Conservation (phyloP, 2,113 vertebrate species). For the Syrrhaptes paradoxus region DNA sequence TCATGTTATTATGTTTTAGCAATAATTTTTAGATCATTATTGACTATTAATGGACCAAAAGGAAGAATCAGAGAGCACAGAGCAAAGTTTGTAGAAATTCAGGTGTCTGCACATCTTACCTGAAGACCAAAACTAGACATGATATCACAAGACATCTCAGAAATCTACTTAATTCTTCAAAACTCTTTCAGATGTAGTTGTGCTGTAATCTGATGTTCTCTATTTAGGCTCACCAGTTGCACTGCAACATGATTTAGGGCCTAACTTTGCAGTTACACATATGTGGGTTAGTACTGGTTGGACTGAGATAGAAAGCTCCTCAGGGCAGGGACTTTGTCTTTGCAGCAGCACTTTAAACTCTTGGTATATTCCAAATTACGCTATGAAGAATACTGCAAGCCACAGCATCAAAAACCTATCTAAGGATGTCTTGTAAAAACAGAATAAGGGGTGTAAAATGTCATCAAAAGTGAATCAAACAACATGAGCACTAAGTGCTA, state of each 20-base stretch:
- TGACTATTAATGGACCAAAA: not conserved
- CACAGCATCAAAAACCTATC: not conserved
- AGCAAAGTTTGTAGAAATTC: not conserved
- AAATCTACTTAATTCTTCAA: not conserved
- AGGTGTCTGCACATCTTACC: not conserved
- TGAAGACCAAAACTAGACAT: not conserved
- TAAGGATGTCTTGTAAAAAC: not conserved
- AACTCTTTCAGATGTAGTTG: not conserved
- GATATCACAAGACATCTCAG: not conserved
- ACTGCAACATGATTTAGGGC: not conserved
- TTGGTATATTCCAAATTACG: not conserved
- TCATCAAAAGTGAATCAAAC: not conserved
- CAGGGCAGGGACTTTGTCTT: not conserved
- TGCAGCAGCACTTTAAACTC: not conserved
- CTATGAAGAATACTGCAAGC: not conserved
- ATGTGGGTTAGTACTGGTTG: not conserved
- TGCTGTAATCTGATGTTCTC: not conserved
- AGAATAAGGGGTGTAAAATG: not conserved
- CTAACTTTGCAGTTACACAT: not conserved
- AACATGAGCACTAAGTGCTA: accelerated
- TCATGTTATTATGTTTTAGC: not conserved
- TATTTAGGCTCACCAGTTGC: not conserved
- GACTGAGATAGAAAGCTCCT: not conserved
- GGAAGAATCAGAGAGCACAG: not conserved
- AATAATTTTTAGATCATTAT: not conserved